Conservation (phyloP, 92 coral and sea anemone species). For the Epizoanthus scotinus region DNA sequence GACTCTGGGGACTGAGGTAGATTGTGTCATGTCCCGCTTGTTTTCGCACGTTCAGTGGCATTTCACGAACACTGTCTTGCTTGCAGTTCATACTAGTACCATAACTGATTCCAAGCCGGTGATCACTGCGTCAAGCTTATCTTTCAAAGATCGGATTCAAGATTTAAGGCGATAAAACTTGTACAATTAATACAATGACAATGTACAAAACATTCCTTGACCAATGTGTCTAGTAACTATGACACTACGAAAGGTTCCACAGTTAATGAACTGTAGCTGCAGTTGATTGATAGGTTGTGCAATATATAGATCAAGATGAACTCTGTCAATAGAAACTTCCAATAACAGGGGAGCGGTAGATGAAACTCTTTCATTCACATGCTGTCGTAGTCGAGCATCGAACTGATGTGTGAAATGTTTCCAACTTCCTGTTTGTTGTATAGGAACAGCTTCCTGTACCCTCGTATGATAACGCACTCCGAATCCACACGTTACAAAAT, state of each 20-base stretch:
- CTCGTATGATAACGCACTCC: too few species aligned
- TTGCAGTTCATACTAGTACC: constrained; percentile 12
- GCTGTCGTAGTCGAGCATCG: constrained; percentile 6
- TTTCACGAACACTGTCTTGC: neutral
- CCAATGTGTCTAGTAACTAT: neutral
- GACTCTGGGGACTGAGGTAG: neutral
- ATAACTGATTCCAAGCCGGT: neutral
- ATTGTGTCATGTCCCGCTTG: constrained; percentile 2
- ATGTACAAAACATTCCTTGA: neutral
- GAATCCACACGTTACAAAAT: too few species aligned
- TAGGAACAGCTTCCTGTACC: neutral
- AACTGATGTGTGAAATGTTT: neutral
- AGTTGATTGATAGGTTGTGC: constrained; percentile 36
- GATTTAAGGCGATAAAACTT: neutral
- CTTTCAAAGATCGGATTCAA: neutral
- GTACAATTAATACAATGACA: neutral
- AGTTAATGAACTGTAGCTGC: constrained; percentile 4
- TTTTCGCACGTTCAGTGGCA: constrained; percentile 16
- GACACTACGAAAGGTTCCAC: constrained; percentile 8
- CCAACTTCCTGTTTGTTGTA: constrained; percentile 15
- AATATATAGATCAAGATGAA: constrained; percentile 28
- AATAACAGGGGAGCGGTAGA: constrained; percentile 2
- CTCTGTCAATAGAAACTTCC: constrained; percentile 26
- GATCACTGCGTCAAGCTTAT: neutral
- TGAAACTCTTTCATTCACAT: neutral